Evolutionary conservation across 1,140 invertebrate genomes (phyloP).

Genomic region (Brachionus rotundiformis): DNA sequence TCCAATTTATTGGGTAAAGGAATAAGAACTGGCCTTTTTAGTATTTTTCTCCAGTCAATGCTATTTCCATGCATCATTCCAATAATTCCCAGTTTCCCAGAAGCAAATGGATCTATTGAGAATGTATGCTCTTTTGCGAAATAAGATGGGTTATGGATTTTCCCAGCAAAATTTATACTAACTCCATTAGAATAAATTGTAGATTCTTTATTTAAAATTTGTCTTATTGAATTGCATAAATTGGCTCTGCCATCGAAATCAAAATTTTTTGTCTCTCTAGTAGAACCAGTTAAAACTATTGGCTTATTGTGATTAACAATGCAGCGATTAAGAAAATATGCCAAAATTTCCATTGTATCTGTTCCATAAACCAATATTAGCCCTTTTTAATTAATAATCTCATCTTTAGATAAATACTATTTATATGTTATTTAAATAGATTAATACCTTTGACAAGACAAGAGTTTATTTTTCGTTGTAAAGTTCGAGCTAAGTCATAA

Average conservation of each 20-base stretch:
- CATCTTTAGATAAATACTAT: not conserved
- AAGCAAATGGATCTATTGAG: conserved; percentile 9
- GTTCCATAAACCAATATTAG: conserved; percentile 17
- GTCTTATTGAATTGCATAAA: conserved; percentile 39
- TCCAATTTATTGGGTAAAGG: conserved; percentile 2
- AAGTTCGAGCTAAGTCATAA: not conserved
- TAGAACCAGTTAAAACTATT: conserved; percentile 25
- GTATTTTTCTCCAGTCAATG: not conserved
- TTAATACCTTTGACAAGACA: not conserved
- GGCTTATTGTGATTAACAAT: conserved; percentile 10
- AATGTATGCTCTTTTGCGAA: conserved; percentile 43
- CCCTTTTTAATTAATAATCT: not conserved
- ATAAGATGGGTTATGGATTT: conserved; percentile 42
- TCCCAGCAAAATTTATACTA: conserved; percentile 23
- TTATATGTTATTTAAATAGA: not conserved
- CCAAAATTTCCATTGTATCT: conserved; percentile 31
- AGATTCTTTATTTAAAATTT: conserved; percentile 7
- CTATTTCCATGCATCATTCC: not conserved
- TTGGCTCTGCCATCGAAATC: conserved; percentile 19
- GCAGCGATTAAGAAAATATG: conserved; percentile 17
- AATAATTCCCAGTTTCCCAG: conserved; percentile 3
- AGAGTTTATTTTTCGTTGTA: conserved; percentile 18
- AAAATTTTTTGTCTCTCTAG: not conserved
- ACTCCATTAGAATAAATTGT: not conserved
- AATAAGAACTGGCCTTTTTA: not conserved